Percentiles rank a stretch among this genome's conserved stretches.
Evolutionary conservation across 2,888 invertebrate genomes (phyloP).

Genomic region (Zaprionus bogoriensis): DNA sequence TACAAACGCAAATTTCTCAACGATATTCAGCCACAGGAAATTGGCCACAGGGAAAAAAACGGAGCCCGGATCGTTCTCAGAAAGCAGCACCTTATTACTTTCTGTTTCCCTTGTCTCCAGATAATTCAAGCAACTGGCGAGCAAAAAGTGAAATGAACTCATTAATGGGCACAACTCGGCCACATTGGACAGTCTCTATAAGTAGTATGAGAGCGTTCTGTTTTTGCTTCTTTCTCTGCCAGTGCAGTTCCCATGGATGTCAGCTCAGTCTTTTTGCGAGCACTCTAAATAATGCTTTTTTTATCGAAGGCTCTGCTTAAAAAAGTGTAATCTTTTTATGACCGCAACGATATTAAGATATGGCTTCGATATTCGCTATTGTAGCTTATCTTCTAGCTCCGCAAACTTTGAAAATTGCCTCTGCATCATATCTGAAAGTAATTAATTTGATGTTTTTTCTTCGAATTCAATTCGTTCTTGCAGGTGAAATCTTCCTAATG

Average conservation of each 20-base stretch:
- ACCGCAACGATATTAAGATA: not conserved
- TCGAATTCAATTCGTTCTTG: conserved; percentile 54
- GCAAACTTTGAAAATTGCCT: not conserved
- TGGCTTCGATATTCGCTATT: not conserved
- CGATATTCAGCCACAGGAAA: not conserved
- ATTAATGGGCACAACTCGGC: conserved; percentile 23
- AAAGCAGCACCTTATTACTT: conserved; percentile 26
- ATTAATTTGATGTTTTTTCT: not conserved
- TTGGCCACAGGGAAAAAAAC: not conserved
- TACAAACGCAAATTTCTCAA: not conserved
- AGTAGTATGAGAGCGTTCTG: conserved; percentile 15
- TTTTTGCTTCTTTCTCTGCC: conserved; percentile 10
- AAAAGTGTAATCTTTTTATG: not conserved
- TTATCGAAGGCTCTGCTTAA: conserved; percentile 11
- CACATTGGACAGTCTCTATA: conserved; percentile 15
- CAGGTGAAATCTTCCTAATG: conserved; percentile 88
- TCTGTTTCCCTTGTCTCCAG: conserved; percentile 19
- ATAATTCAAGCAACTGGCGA: not conserved
- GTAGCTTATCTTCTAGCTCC: not conserved
- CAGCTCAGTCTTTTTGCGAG: conserved; percentile 6
- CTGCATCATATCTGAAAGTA: not conserved
- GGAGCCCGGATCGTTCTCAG: conserved; percentile 7
- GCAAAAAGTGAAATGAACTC: conserved; percentile 30
- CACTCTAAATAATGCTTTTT: conserved; percentile 17
- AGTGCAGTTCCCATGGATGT: conserved; percentile 30